Evolutionary conservation across 1,140 invertebrate genomes (phyloP), one percentile per base, ranked within the genome.

Genomic region (Drosophila leontia): DNA sequence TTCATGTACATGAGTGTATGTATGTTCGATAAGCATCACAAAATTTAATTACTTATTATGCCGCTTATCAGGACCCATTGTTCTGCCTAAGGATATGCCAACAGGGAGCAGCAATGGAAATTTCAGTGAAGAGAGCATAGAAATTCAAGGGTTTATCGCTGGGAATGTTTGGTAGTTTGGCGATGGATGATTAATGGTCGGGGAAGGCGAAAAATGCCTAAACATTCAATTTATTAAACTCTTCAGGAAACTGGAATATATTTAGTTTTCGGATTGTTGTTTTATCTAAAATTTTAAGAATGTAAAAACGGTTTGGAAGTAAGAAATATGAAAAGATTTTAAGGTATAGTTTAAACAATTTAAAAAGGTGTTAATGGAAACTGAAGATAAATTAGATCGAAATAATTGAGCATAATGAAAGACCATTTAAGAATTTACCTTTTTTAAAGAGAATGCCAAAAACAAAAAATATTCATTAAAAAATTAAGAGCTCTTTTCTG

Each of bases 41-140:
- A 72, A 88, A 70, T 77, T 80, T 87, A 87, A 76, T 88, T 80
- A 77, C 76, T 86, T 77, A 88, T 80, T 82, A 86, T 69, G 65
- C 51, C 62, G 65, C 80, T 86, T 86, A 86, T 86, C 82, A 82
- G 42, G 48, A 58, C 58, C 69, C 47, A 69, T 78, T 72, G 71
- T 58, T 58, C 67, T 59, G 68, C 35, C 51, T 34, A 68, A 62
- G 61, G 62, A 75, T 55, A 62, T 47, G 69, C n/a, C 56, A 44
- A 23, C 47, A 32, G 47, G 59, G 51, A 35, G 51, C 29, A n/a
- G 32, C 51, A 72, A 17, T 29, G 42, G 45, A 44, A 45, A 53
- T 51, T 60, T 61, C 39, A 23, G 72, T 19, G 34, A 35, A 26
- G 53, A 53, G 55, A 68, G 42, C 35, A 60, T 35, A 23, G 67